A percentile compares a stretch with the other conserved stretches of the same genome.
Evolutionary conservation across 2,797 vertebrate species (phyloP).

Genomic region (Helostoma temminkii): DNA sequence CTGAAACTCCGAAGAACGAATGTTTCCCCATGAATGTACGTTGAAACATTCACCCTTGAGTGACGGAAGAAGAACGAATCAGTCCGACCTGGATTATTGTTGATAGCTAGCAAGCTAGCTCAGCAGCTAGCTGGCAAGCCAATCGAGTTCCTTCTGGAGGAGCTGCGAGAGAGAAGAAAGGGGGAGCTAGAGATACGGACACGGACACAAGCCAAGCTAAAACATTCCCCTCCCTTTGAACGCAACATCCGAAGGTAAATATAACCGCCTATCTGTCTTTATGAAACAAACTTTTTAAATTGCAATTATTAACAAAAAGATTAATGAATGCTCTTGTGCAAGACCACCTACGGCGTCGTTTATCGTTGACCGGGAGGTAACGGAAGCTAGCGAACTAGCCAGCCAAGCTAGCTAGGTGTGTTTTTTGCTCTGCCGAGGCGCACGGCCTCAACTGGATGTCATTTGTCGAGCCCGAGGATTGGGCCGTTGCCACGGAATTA

Average conservation of each 20-base stretch:
- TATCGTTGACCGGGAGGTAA: conserved; percentile 80
- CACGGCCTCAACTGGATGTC: conserved; percentile 83
- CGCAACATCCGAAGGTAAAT: conserved; percentile 82
- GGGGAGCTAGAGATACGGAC: conserved; percentile 84
- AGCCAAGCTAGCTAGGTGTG: conserved; percentile 80
- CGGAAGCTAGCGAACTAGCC: conserved; percentile 80
- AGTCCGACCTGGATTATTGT: conserved; percentile 85
- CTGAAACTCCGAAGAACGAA: conserved; percentile 77
- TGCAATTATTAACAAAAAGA: conserved; percentile 34
- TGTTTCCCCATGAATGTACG: conserved; percentile 70
- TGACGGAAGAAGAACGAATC: conserved; percentile 82
- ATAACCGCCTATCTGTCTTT: conserved; percentile 27
- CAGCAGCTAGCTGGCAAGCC: conserved; percentile 78
- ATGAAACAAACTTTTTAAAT: conserved; percentile 41
- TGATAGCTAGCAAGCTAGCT: conserved; percentile 84
- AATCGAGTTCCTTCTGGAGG: conserved; percentile 82
- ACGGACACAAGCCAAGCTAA: conserved; percentile 77
- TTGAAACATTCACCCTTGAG: conserved; percentile 72
- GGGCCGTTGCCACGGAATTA: conserved; percentile 77
- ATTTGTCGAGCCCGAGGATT: conserved; percentile 78
- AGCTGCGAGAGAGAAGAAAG: conserved; percentile 83
- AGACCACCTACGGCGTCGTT: conserved; percentile 78
- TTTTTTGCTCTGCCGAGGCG: conserved; percentile 78
- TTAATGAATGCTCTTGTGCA: conserved; percentile 32
- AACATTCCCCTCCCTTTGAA: conserved; percentile 82